A percentile compares a stretch with the other conserved stretches of the same genome.
These are phyloP conservation scores for Drosophila sulfurigaster DNA, from an alignment of 1,140 invertebrate genomes.

Conservation along the genomic window DNA sequence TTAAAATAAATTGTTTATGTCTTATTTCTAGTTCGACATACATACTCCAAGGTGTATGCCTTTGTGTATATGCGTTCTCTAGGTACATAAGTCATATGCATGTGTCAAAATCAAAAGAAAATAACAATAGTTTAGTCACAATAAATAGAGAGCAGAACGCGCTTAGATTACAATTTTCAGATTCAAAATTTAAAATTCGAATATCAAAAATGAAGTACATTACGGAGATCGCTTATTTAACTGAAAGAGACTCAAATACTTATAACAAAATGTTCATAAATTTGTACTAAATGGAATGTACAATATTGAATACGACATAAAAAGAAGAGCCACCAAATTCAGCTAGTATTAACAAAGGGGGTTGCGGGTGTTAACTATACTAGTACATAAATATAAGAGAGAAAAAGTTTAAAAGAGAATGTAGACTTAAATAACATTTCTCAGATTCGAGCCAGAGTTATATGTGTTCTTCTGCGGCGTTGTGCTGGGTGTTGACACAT, in stretches of 20 bases:
- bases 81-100: slow-evolving; percentile 74
- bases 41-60: slow-evolving; percentile 13
- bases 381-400: slow-evolving; percentile 20
- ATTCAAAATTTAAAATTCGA: slow-evolving; percentile 43
- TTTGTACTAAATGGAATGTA: slow-evolving; percentile 78
- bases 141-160: slow-evolving; percentile 45
- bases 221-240: slow-evolving; percentile 67
- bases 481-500: slow-evolving; percentile 45
- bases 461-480: slow-evolving; percentile 51
- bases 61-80: slow-evolving; percentile 69
- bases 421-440: slow-evolving; percentile 64
- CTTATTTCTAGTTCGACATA: slow-evolving; percentile 37
- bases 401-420: not conserved
- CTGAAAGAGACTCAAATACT: slow-evolving; percentile 52
- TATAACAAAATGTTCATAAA: slow-evolving; percentile 53
- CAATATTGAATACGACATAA: slow-evolving; percentile 42
- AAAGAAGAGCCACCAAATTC: slow-evolving; percentile 52
- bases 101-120: slow-evolving; percentile 43
- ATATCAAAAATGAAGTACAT: slow-evolving; percentile 61
- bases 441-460: slow-evolving; percentile 62
- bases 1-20: slow-evolving; percentile 57
- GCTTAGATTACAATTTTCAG: slow-evolving; percentile 38
- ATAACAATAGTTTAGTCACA: slow-evolving; percentile 24
- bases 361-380: slow-evolving; percentile 43
- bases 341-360: slow-evolving; percentile 48